phyloP scores from a whole-genome alignment of 2,888 invertebrate species.

The Calliphora vomitoria region DNA sequence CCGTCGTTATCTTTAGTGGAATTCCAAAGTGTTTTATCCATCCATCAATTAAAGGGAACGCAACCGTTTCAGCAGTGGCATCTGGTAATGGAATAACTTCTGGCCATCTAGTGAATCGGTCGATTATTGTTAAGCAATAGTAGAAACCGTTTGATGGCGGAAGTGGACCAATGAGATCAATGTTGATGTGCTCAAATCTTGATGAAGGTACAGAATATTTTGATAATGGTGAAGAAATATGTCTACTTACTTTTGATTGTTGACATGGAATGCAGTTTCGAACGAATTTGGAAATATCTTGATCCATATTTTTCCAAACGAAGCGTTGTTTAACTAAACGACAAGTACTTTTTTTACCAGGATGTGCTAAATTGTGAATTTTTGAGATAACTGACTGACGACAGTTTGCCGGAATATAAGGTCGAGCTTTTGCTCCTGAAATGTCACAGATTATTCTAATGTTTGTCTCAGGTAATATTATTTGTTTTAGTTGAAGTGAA shows the following conservation, averaged over 20 bases:
- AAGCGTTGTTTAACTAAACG: background rate
- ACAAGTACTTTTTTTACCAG: background rate
- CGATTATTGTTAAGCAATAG: conserved; percentile 1
- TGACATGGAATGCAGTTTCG: background rate
- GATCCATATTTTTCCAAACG: background rate
- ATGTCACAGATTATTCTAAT: background rate
- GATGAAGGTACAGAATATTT: background rate
- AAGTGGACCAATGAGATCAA: conserved; percentile 1
- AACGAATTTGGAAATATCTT: background rate
- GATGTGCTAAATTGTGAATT: background rate
- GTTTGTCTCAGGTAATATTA: background rate
- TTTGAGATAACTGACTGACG: background rate
- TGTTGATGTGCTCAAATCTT: background rate
- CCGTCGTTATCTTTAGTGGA: background rate
- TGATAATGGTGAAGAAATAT: background rate
- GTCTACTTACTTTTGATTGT: background rate
- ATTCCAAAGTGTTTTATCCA: background rate
- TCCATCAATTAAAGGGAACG: background rate
- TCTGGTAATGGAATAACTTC: background rate
- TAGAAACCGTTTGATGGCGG: conserved; percentile 24
- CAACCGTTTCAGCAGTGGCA: background rate
- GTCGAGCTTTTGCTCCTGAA: background rate
- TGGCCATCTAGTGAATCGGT: background rate
- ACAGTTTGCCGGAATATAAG: background rate
- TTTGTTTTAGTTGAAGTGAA: background rate